These are phyloP conservation scores for Ceratosolen solmsi DNA, from an alignment of 1,140 invertebrate species.

Conservation along the genomic window DNA sequence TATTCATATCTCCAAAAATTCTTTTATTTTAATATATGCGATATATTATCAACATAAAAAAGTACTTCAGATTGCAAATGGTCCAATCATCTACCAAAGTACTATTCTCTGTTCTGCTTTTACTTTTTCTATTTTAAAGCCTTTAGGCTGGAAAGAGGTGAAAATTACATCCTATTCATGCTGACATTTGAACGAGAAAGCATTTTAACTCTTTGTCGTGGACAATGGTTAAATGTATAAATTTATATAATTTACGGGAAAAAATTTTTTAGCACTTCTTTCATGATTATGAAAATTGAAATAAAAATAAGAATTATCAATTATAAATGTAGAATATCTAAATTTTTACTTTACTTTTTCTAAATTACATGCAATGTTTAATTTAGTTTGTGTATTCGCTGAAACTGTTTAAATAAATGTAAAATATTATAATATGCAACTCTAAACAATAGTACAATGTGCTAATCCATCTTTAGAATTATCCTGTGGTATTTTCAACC, in stretches of 20 bases:
- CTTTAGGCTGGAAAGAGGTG: conserved; percentile 16
- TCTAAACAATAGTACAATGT: too few species aligned
- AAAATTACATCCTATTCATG: conserved; percentile 47
- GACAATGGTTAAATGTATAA: conserved; percentile 30
- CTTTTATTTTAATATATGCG: too few species aligned
- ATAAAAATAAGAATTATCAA: conserved; percentile 1
- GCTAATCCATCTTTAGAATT: too few species aligned
- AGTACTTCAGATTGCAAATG: conserved; percentile 20
- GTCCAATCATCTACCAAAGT: conserved; percentile 38
- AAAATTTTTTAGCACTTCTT: conserved; percentile 18
- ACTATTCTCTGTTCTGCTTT: conserved; percentile 22
- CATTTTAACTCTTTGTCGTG: conserved; percentile 33
- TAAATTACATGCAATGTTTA: too few species aligned
- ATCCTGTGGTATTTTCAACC: too few species aligned
- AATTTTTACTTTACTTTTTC: too few species aligned
- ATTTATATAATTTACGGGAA: conserved; percentile 38
- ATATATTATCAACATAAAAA: too few species aligned
- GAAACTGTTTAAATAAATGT: too few species aligned
- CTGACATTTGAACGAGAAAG: conserved; percentile 33
- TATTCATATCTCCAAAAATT: too few species aligned
- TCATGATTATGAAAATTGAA: conserved; percentile 21
- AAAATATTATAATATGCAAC: too few species aligned
- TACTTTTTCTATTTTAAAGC: conserved; percentile 40
- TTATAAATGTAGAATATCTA: neutral
- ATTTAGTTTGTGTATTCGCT: too few species aligned